Evolutionary conservation across 2,113 vertebrate species (phyloP).

Genomic region (Zosterops hypoxanthus): DNA sequence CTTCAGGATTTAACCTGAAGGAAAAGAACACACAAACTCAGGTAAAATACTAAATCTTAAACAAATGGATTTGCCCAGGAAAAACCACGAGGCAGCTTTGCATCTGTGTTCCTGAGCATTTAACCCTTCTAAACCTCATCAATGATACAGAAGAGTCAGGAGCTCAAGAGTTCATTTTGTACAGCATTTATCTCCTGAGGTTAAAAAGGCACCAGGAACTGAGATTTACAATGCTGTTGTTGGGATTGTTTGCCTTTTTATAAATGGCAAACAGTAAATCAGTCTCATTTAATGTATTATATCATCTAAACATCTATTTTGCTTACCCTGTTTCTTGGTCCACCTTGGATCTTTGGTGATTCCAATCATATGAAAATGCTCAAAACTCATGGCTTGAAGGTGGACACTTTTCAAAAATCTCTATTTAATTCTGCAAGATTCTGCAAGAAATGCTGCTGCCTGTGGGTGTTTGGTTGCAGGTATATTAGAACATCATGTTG

Average conservation of each 20-base stretch:
- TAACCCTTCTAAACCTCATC: background rate
- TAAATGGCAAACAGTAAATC: background rate
- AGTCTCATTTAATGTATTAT: background rate
- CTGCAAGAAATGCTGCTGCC: background rate
- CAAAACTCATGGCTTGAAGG: background rate
- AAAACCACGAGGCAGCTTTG: background rate
- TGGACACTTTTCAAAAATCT: background rate
- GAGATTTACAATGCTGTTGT: background rate
- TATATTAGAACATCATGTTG: background rate
- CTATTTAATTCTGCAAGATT: background rate
- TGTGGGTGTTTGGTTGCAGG: background rate
- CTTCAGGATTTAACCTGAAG: background rate
- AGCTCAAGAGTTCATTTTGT: background rate
- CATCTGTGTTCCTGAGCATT: background rate
- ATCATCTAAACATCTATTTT: background rate
- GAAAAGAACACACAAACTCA: background rate
- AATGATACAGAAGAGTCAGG: background rate
- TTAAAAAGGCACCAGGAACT: background rate
- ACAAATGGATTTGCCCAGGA: background rate
- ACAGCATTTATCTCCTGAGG: background rate
- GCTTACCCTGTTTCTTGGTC: background rate
- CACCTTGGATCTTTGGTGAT: background rate
- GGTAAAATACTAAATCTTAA: background rate
- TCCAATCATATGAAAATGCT: background rate
- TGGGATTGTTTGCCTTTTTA: background rate